A percentile compares a stretch with the other conserved stretches of the same genome.
These are phyloP conservation scores for Piprites chloris DNA, from an alignment of 2,113 vertebrate genomes.

Conservation along the genomic window DNA sequence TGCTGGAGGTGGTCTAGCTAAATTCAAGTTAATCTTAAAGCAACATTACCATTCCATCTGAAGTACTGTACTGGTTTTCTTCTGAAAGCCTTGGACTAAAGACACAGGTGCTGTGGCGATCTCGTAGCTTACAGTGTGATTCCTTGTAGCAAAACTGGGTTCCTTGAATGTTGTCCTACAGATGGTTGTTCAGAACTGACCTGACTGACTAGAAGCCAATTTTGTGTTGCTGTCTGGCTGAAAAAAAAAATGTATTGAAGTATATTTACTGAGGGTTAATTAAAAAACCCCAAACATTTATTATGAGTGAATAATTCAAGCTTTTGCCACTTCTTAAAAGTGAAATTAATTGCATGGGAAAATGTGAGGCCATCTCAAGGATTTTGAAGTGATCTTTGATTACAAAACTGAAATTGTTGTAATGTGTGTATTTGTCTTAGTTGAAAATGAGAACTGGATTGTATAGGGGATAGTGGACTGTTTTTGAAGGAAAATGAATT, in stretches of 20 bases:
- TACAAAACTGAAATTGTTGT: not conserved
- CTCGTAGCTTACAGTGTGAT: not conserved
- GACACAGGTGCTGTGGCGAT: not conserved
- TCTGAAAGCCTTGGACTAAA: not conserved
- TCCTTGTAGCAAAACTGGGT: not conserved
- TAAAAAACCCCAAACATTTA: not conserved
- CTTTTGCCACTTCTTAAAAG: not conserved
- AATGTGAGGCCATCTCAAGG: not conserved
- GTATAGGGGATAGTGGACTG: not conserved
- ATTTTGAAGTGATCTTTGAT: not conserved
- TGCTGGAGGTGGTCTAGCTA: not conserved
- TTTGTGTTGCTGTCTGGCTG: not conserved
- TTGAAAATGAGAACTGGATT: not conserved
- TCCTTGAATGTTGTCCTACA: not conserved
- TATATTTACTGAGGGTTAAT: not conserved
- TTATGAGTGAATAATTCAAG: not conserved
- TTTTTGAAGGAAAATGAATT: not conserved
- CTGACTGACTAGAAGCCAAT: not conserved
- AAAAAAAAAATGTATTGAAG: not conserved
- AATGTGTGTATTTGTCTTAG: not conserved
- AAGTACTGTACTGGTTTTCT: not conserved
- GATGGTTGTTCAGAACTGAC: not conserved
- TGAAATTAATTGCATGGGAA: not conserved
- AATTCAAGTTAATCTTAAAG: not conserved
- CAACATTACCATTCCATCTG: not conserved